phyloP scores from a whole-genome alignment of 2,888 invertebrate genomes.

The Tenthredo mesomela region DNA sequence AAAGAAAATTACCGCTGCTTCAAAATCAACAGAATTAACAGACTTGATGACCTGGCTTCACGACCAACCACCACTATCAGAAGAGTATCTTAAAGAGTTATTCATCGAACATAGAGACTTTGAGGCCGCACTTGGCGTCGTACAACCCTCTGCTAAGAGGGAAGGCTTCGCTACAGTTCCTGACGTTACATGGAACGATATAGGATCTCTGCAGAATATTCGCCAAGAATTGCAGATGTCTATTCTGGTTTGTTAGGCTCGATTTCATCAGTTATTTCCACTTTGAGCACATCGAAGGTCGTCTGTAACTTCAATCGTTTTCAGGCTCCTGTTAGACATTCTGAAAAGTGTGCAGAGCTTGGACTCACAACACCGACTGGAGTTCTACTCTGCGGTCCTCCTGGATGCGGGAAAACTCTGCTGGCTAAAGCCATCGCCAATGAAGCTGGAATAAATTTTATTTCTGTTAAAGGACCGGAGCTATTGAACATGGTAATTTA shows the following conservation, averaged over 20 bases:
- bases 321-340: constrained; percentile 93
- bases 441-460: constrained; percentile 99
- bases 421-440: constrained; percentile 99
- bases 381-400: constrained; percentile 96
- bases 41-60: constrained; percentile 85
- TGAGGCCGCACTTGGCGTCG: constrained; percentile 86
- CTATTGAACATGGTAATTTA: constrained; percentile 95
- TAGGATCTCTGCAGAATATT: constrained; percentile 94
- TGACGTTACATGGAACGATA: constrained; percentile 97
- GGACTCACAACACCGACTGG: constrained; percentile 93
- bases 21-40: constrained; percentile 74
- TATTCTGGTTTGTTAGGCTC: constrained; percentile 83
- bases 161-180: constrained; percentile 99
- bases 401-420: constrained; percentile 97
- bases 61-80: constrained; percentile 82
- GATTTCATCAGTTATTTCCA: background rate
- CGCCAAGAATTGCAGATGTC: constrained; percentile 94
- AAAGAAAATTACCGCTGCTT: constrained; percentile 27
- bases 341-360: constrained; percentile 88
- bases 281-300: background rate
- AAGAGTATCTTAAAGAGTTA: constrained; percentile 83
- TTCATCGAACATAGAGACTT: constrained; percentile 89
- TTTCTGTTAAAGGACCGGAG: constrained; percentile 99
- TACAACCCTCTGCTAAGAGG: constrained; percentile 96
- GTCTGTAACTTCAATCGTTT: constrained; percentile 59